phyloP scores from a whole-genome alignment of 2,888 invertebrate species.

The Synanthedon myopaeformis region DNA sequence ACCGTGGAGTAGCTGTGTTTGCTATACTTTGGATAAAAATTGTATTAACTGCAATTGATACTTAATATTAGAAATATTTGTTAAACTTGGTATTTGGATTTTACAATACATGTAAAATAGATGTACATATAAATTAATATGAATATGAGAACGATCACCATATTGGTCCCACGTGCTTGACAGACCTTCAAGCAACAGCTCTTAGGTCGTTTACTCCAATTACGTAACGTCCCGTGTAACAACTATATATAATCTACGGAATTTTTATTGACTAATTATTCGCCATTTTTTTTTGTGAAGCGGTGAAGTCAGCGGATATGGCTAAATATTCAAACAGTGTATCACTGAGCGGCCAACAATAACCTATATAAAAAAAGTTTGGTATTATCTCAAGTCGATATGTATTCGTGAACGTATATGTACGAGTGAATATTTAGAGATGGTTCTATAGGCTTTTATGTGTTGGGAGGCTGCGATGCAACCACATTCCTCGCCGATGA shows the following conservation, averaged over 20 bases:
- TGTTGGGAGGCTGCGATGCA: conserved; percentile 34
- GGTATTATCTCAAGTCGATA: conserved; percentile 55
- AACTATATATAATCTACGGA: conserved; percentile 61
- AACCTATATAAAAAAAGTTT: conserved; percentile 49
- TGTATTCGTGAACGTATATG: conserved; percentile 19
- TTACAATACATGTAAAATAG: background rate
- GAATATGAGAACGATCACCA: background rate
- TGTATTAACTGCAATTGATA: too few relatives aligned
- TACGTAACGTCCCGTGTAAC: conserved; percentile 66
- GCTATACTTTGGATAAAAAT: too few relatives aligned
- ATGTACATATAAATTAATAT: conserved; percentile 1
- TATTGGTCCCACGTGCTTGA: conserved; percentile 5
- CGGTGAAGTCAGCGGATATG: conserved; percentile 69
- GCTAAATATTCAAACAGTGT: conserved; percentile 69
- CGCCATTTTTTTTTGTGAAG: conserved; percentile 57
- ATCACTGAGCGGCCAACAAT: conserved; percentile 65
- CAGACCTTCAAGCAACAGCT: conserved; percentile 39
- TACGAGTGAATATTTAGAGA: background rate
- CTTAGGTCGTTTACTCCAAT: conserved; percentile 67
- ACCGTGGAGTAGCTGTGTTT: too few relatives aligned
- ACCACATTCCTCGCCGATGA: conserved; percentile 60
- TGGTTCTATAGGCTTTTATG: conserved; percentile 5
- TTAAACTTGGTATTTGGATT: background rate
- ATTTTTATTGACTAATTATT: conserved; percentile 71
- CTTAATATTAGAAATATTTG: too few relatives aligned